phyloP scores from a whole-genome alignment of 2,888 invertebrate species.

The Spialia ferax region DNA sequence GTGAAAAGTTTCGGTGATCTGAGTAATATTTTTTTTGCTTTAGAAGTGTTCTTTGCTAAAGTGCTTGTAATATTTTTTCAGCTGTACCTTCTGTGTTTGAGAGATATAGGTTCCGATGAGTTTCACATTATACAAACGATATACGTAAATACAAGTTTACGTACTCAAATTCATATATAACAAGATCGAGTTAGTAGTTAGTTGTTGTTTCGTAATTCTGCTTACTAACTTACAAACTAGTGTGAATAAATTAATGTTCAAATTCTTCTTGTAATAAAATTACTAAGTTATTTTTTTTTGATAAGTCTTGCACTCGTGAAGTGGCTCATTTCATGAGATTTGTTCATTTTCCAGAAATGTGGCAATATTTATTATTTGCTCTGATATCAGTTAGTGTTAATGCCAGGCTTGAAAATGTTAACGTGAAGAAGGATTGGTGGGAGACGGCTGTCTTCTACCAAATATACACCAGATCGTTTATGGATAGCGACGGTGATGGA shows the following conservation, averaged over 20 bases:
- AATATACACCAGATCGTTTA: slow-evolving; percentile 92
- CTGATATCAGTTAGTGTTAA: slow-evolving; percentile 49
- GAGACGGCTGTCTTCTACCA: slow-evolving; percentile 92
- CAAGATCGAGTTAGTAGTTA: no score
- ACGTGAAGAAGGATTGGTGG: slow-evolving; percentile 89
- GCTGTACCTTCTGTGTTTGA: no score
- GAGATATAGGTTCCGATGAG: no score
- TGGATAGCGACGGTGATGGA: slow-evolving; percentile 92
- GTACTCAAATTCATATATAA: no score
- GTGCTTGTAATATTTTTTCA: background rate
- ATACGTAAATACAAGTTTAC: no score
- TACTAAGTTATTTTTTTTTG: no score
- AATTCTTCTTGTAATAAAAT: no score
- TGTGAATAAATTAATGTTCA: no score
- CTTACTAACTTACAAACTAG: no score
- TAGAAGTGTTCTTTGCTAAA: background rate
- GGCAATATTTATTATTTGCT: slow-evolving; percentile 54
- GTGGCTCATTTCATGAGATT: background rate
- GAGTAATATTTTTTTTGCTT: background rate
- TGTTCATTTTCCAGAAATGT: slow-evolving; percentile 58
- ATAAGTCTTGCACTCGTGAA: background rate
- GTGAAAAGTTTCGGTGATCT: background rate
- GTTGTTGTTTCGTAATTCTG: no score
- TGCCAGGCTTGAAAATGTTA: slow-evolving; percentile 61
- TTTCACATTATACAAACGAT: no score